phyloP scores from a whole-genome alignment of 2,797 vertebrate genomes.

The Schizopygopsis malacanthus region DNA sequence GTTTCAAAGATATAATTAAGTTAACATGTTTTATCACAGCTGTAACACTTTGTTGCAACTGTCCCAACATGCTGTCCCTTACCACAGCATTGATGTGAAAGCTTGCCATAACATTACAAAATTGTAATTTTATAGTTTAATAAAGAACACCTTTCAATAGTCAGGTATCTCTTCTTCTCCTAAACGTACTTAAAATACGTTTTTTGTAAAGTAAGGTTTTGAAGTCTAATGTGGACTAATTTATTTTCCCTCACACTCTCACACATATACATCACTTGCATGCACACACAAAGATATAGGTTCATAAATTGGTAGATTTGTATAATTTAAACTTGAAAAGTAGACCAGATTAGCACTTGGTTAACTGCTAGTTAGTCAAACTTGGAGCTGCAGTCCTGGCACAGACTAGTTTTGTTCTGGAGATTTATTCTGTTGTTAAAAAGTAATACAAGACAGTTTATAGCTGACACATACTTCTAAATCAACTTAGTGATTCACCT shows the following conservation, averaged over 20 bases:
- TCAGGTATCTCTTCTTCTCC: neutral
- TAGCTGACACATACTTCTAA: neutral
- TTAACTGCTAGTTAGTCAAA: neutral
- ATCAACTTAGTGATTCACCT: neutral
- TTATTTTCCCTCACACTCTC: neutral
- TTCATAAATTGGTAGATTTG: neutral
- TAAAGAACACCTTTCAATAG: neutral
- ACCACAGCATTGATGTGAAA: neutral
- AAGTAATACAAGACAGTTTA: neutral
- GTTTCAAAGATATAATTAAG: neutral
- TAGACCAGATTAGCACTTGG: too few species aligned
- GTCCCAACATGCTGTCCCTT: neutral
- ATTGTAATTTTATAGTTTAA: neutral
- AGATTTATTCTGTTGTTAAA: neutral
- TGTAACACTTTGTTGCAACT: neutral
- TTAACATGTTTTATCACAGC: neutral
- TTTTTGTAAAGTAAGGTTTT: neutral
- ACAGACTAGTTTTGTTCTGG: neutral
- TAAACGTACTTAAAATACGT: too few species aligned
- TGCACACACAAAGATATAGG: too few species aligned
- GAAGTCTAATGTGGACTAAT: neutral
- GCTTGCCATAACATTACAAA: neutral
- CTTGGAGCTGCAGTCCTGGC: neutral
- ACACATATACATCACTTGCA: neutral
- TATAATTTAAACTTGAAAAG: neutral